Base-by-base conservation (phyloP, 2,797 vertebrate species). In the Tragopan temminckii region DNA sequence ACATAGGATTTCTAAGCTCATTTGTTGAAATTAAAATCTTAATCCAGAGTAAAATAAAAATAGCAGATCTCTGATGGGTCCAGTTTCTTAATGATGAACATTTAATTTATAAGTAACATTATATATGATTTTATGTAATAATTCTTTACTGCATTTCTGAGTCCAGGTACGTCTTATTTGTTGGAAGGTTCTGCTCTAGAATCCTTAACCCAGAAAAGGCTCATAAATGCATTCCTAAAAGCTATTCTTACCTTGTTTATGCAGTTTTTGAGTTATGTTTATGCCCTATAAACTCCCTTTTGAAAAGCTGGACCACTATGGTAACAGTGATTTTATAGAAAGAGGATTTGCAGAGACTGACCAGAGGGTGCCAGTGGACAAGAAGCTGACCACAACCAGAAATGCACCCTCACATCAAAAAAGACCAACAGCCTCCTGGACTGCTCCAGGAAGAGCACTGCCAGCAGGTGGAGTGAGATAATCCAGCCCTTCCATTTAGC, bases 1-100 rank as follows among this genome's bases (percentile, higher is more conserved):
- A 64, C n/a, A 48, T 53, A 57, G 48, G 63, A 68, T 25, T 88
- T 12, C 4, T 16, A 52, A 21, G 4, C 1, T 74, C 6, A 3
- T 59, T 74, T 74, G 7, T 57, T 85, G 7, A 71, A 77, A 92
- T 55, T 6, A 77, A 24, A 35, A 46, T 24, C 58, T 42, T 43
- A 35, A 24, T 66, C 61, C 25, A 24, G 18, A 52, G 2, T 24
- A 42, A 45, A 8, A 77, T 80, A 64, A 43, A 5, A 5, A 5
- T 42, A 35, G 8, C 24, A 70, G 5, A 3, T 27, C 52, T 59
- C 19, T 0, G 2, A 42, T 7, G 5, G 7, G 7, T 40, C 14
- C 3, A 21, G 45, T 48, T 91, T 27, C 29, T 1, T 68, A 14
- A 8, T 9, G 3, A 20, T 19, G n/a, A 82, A 55, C 7, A 64